Evolutionary conservation across 2,797 vertebrate genomes (phyloP), one percentile per base, ranked within the genome.

Genomic region (Ctenopoma multispine): DNA sequence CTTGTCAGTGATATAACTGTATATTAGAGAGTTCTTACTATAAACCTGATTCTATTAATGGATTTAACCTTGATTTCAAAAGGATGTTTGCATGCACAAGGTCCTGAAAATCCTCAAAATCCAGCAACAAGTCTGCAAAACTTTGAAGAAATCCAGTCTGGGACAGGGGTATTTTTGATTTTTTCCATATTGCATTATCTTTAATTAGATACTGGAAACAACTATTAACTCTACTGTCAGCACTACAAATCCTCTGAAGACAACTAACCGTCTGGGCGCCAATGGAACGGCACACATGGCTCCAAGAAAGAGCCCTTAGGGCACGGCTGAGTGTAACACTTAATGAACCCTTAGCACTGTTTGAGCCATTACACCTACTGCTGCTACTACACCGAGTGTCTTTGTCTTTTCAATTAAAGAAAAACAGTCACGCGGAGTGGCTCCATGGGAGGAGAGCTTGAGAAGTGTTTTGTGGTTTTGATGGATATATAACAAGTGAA

Each of bases 311-410:
- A 75, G 71, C 58, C 82, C 79, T 63, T 34, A n/a, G 56, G 80
- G 47, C 63, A 59, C 31, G 43, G 58, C 56, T 81, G 68, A 79
- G 72, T 31, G 48, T 67, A 77, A 71, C 65, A 83, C 79, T 75
- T 86, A 85, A 86, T 79, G 66, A 84, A 75, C 64, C 51, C 71
- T 79, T 54, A 71, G 63, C 75, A 2, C 71, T 15, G 55, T 67
- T 60, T 24, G 54, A 85, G 72, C 61, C 54, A 44, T 66, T 63
- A 55, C 6, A 31, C 29, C 29, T 7, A 31, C 29, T 1, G 29
- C 29, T 7, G 36, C 10, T 38, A 13, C 12, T 38, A 41, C 1
- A 69, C 68, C 23, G 61, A 63, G 77, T 31, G 70, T 79, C 63
- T 84, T 61, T 48, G 56, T 69, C 80, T 82, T 18, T 36, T 72